Evolutionary conservation across 2,113 vertebrate genomes (phyloP), one percentile per base, ranked within the genome.

Genomic region (Elgaria multicarinata): DNA sequence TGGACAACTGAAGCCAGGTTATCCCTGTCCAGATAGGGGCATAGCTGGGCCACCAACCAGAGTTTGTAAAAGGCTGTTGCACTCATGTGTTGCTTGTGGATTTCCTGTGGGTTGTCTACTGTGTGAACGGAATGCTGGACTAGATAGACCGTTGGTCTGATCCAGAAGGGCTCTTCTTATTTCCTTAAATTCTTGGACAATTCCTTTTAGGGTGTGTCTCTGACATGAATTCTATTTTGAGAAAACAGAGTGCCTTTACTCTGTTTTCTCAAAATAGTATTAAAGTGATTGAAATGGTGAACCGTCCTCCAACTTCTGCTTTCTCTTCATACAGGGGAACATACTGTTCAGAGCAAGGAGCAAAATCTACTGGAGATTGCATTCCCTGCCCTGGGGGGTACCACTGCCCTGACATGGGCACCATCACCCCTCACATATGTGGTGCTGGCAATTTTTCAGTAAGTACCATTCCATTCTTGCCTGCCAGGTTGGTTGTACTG

Each of bases 381-480:
- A 89, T 88, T 31, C 92, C 92, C 22, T 98, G 98, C 90, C 97
- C 98, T 18, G 97, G 96, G 50, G 98, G 98, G 1, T 98, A 98
- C 92, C 97, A 95, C 83, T 99, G 98, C 93, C 97, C 98, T 58
- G 93, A 96, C 80, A 96, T 97, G 90, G 98, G 98, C 86, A 98
- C 97, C 1, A 90, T 94, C 89, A 95, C 93, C 88, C 98, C 98
- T 55, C 94, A 24, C 89, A 90, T 96, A 0, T 99, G 98, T 72
- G 96, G 97, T 58, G 87, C 96, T 91, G 98, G 98, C 92, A 98
- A 96, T 93, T 99, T 98, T 95, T 99, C 98, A n/a, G 98, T 99
- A 96, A 97, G 98, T 88, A 53, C 82, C 69, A 26, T 1, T 5
- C 0, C 26, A 22, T 64, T 22, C 0, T 3, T 85, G 42, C 69